phyloP scores from a whole-genome alignment of 2,113 vertebrate species.

The Megaleporinus macrocephalus region DNA sequence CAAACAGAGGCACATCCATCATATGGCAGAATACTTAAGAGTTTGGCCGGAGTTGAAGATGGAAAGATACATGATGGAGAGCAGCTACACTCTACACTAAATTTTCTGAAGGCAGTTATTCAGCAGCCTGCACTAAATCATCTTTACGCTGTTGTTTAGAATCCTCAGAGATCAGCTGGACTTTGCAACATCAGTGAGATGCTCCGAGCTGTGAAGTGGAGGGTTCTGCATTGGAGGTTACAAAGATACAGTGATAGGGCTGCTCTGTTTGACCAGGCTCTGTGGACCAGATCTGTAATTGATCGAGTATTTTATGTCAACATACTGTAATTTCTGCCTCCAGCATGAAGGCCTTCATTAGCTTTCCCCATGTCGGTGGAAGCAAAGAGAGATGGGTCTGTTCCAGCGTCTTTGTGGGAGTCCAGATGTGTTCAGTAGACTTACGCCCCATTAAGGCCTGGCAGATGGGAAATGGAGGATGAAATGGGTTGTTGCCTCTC shows the following conservation, averaged over 20 bases:
- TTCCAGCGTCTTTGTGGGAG: conserved; percentile 27
- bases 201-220: background rate
- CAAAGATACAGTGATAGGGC: background rate
- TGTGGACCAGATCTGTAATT: background rate
- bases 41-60: conserved; percentile 54
- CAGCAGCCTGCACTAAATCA: conserved; percentile 39
- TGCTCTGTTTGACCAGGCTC: background rate
- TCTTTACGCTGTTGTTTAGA: conserved; percentile 42
- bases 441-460: conserved; percentile 58
- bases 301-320: background rate
- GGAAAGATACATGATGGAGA: conserved; percentile 30
- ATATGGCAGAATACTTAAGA: conserved; percentile 46
- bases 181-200: conserved; percentile 16
- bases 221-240: background rate
- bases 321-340: background rate
- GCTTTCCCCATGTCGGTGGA: background rate
- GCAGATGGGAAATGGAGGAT: conserved; percentile 64
- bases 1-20: conserved; percentile 57
- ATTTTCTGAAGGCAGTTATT: conserved; percentile 30
- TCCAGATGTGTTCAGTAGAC: conserved; percentile 62
- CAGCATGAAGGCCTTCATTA: conserved; percentile 10
- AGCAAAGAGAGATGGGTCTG: background rate
- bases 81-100: conserved; percentile 30
- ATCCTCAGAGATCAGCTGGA: conserved; percentile 31
- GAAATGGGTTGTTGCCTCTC: conserved; percentile 60